These are phyloP conservation scores for Melanerpes formicivorus DNA, from an alignment of 2,113 vertebrate genomes.

Conservation along the genomic window DNA sequence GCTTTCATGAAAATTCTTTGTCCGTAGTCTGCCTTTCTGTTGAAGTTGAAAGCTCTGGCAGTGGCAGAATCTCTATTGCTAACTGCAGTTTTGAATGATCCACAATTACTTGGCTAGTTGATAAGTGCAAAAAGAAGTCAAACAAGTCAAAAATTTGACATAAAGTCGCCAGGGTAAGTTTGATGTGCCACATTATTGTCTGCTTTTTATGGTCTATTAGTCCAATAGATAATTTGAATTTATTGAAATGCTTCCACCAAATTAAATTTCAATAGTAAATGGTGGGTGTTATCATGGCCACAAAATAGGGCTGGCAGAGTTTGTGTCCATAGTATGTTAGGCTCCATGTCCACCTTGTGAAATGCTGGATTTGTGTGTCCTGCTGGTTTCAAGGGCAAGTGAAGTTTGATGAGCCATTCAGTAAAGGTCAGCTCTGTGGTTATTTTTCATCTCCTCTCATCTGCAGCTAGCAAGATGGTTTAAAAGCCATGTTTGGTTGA, in stretches of 20 bases:
- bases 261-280: not conserved
- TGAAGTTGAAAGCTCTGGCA: not conserved
- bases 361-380: not conserved
- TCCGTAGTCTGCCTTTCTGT: not conserved
- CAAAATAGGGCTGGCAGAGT: not conserved
- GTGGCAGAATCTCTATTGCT: not conserved
- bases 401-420: not conserved
- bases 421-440: not conserved
- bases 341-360: accelerated
- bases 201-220: not conserved
- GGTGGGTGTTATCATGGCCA: not conserved
- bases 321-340: not conserved
- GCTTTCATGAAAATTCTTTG: not conserved
- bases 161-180: not conserved
- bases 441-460: not conserved
- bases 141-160: not conserved
- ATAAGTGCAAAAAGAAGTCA: constrained; percentile 7
- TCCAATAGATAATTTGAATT: not conserved
- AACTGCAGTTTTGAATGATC: not conserved
- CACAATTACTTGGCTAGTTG: not conserved
- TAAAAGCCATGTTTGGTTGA: not conserved
- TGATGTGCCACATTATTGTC: not conserved
- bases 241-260: not conserved
- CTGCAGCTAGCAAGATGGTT: not conserved
- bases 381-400: not conserved